These are phyloP conservation scores for Zoroaster sp. DNA, from an alignment of 53 echinoderm and acorn worm species.

Conservation along the genomic window DNA sequence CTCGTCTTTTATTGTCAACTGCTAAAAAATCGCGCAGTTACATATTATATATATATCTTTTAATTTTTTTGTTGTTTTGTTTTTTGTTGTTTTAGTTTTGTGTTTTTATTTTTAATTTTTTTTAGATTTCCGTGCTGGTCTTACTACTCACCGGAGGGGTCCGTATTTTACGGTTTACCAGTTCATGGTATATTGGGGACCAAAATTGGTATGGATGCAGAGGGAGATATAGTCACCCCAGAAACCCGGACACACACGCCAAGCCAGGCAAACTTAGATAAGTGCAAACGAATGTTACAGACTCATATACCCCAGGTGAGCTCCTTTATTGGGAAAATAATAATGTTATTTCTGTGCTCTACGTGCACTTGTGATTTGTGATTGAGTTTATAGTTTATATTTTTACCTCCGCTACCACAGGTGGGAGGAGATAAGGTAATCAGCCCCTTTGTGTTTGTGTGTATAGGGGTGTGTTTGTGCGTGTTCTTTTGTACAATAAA, in stretches of 20 bases:
- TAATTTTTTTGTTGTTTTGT: not conserved
- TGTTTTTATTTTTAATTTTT: not conserved
- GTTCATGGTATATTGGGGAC: constrained; percentile 46
- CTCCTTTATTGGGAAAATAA: too few species aligned
- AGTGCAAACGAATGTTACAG: constrained; percentile 1
- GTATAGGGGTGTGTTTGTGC: too few species aligned
- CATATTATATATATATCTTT: not conserved
- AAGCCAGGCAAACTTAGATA: constrained; percentile 1
- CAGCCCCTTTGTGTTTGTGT: too few species aligned
- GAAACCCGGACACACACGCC: constrained; percentile 47
- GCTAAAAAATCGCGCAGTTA: not conserved
- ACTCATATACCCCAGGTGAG: constrained; percentile 1
- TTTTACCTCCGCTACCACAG: too few species aligned
- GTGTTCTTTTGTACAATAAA: too few species aligned
- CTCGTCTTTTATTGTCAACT: too few species aligned
- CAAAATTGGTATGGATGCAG: constrained; percentile 66
- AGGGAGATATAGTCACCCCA: constrained; percentile 44
- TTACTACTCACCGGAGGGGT: not conserved
- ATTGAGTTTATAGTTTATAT: too few species aligned
- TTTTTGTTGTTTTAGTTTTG: not conserved
- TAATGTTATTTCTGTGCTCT: too few species aligned
- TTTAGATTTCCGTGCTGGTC: constrained; percentile 19
- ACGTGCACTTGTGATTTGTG: too few species aligned
- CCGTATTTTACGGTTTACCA: constrained; percentile 45
- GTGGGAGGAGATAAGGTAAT: too few species aligned